These are phyloP conservation scores for Bufo gargarizans DNA, from an alignment of 2,113 vertebrate species.

Conservation along the genomic window DNA sequence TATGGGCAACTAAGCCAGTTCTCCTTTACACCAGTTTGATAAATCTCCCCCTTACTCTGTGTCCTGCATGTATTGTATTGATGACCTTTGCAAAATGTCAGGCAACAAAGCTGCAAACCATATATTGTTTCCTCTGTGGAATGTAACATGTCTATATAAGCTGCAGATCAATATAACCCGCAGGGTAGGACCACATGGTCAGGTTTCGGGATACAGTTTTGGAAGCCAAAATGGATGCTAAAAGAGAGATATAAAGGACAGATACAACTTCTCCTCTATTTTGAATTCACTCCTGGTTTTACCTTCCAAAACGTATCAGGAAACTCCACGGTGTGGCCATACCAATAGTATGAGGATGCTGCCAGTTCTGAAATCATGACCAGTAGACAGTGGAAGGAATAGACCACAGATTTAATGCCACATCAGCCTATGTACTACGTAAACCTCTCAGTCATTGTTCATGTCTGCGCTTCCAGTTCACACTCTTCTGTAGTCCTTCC, in stretches of 20 bases:
- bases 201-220: too few species aligned
- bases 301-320: too few species aligned
- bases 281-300: too few species aligned
- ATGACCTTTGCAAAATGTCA: slow-evolving; percentile 25
- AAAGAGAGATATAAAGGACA: too few species aligned
- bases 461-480: slow-evolving; percentile 30
- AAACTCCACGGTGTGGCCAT: too few species aligned
- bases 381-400: neutral
- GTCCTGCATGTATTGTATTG: neutral
- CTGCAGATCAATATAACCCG: slow-evolving; percentile 6
- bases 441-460: neutral
- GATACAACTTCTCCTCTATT: too few species aligned
- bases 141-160: neutral
- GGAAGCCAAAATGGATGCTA: too few species aligned
- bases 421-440: neutral
- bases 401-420: neutral
- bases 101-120: neutral
- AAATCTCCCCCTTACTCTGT: neutral
- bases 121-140: slow-evolving; percentile 13
- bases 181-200: too few species aligned
- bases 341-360: neutral
- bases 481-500: neutral
- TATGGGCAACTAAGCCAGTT: too few species aligned
- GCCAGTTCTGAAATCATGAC: neutral
- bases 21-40: too few species aligned